Conservation (phyloP, 2,113 vertebrate species). For the Coreoperca whiteheadi region DNA sequence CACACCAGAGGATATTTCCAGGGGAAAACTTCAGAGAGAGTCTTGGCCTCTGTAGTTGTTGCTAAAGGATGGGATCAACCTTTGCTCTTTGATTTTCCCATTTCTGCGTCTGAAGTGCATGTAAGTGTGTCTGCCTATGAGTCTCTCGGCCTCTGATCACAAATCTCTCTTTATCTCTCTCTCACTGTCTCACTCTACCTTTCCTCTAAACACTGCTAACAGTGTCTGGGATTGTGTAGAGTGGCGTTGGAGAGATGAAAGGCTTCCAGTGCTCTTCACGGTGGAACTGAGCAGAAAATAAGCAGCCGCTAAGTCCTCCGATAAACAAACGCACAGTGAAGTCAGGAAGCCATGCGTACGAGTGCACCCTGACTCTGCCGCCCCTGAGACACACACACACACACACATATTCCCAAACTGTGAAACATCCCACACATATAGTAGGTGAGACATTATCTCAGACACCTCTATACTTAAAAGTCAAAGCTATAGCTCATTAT, state of each 20-base stretch:
- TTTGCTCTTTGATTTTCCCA: conserved; percentile 61
- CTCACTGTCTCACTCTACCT: conserved; percentile 43
- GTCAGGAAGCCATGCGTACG: conserved; percentile 69
- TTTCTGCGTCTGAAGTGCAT: conserved; percentile 50
- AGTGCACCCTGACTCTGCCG: conserved; percentile 15
- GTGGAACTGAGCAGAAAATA: conserved; percentile 82
- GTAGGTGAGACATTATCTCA: conserved; percentile 37
- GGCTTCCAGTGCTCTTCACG: conserved; percentile 71
- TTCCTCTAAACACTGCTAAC: conserved; percentile 62
- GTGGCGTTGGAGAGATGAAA: conserved; percentile 78
- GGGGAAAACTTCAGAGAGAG: conserved; percentile 53
- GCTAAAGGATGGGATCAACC: conserved; percentile 70
- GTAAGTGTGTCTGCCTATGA: conserved; percentile 15
- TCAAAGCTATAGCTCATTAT: conserved; percentile 37
- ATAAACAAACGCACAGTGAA: conserved; percentile 81
- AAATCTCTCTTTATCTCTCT: conserved; percentile 71
- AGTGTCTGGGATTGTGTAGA: conserved; percentile 61
- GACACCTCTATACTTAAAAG: conserved; percentile 31
- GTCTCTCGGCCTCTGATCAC: conserved; percentile 54
- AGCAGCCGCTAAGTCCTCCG: conserved; percentile 71
- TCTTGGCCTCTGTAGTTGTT: conserved; percentile 25
- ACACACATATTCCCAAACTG: background rate
- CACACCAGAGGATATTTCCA: conserved; percentile 48
- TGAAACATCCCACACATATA: conserved; percentile 14
- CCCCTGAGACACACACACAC: conserved; percentile 24